Conservation (phyloP, 1,140 invertebrate genomes). For the Whitmania pigra region DNA sequence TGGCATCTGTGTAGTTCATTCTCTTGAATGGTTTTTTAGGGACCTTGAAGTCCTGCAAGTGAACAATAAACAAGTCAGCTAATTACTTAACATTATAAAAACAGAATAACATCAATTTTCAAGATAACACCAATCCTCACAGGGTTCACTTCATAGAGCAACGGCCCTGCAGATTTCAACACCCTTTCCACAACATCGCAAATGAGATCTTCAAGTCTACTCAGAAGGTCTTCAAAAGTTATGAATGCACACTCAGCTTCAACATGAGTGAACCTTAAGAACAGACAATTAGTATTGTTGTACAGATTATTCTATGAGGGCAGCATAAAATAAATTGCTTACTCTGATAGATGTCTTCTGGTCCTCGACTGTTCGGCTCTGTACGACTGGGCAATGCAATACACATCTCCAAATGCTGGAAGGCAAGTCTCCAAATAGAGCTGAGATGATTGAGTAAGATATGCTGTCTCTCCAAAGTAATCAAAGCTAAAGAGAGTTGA, state of each 20-base stretch:
- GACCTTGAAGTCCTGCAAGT: slow-evolving; percentile 58
- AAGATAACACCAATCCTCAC: slow-evolving; percentile 37
- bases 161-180: slow-evolving; percentile 61
- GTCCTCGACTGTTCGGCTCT: slow-evolving; percentile 93
- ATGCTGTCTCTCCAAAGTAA: slow-evolving; percentile 86
- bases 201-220: slow-evolving; percentile 81
- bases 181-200: slow-evolving; percentile 89
- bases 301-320: not conserved
- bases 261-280: slow-evolving; percentile 73
- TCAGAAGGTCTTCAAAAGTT: slow-evolving; percentile 75
- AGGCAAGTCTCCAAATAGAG: slow-evolving; percentile 95
- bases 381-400: slow-evolving; percentile 92
- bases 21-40: slow-evolving; percentile 80
- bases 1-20: slow-evolving; percentile 88
- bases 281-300: not conserved
- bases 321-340: slow-evolving; percentile 30
- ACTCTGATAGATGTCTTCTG: slow-evolving; percentile 87
- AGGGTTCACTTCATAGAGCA: slow-evolving; percentile 83
- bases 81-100: not conserved
- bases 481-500: slow-evolving; percentile 90
- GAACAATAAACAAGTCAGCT: not conserved
- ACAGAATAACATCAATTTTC: not conserved
- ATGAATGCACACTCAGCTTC: slow-evolving; percentile 96
- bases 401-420: slow-evolving; percentile 87
- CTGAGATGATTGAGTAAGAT: slow-evolving; percentile 92